phyloP scores from a whole-genome alignment of 2,888 invertebrate species.

The Phortica okadai region DNA sequence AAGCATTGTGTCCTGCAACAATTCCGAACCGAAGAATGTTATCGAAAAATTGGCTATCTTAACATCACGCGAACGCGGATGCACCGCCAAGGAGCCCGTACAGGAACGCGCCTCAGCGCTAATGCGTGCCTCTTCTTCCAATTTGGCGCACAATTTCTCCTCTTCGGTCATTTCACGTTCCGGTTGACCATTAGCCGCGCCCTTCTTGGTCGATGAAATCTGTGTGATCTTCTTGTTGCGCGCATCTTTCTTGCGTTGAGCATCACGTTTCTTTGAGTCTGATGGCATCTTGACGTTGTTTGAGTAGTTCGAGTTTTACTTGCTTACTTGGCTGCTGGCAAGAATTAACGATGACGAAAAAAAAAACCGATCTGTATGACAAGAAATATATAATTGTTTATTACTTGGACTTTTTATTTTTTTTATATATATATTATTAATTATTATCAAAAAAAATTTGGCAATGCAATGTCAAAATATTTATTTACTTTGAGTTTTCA shows the following conservation, averaged over 20 bases:
- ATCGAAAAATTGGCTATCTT: conserved; percentile 98
- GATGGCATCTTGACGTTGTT: conserved; percentile 89
- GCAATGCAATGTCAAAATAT: too few relatives aligned
- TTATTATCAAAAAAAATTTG: too few relatives aligned
- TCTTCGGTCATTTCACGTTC: conserved; percentile 75
- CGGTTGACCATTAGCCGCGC: conserved; percentile 80
- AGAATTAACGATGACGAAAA: neutral
- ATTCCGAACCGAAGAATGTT: conserved; percentile 97
- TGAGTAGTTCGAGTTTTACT: neutral
- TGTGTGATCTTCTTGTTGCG: conserved; percentile 79
- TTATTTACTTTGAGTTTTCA: neutral
- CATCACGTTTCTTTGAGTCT: conserved; percentile 98
- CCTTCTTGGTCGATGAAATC: conserved; percentile 77
- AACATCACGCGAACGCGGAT: conserved; percentile 96
- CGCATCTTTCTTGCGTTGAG: conserved; percentile 97
- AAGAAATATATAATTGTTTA: neutral
- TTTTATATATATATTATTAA: too few relatives aligned
- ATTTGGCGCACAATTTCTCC: conserved; percentile 89
- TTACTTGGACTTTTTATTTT: too few relatives aligned
- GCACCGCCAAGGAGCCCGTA: conserved; percentile 96
- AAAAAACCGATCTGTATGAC: neutral
- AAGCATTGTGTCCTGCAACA: conserved; percentile 95
- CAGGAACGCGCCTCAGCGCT: conserved; percentile 95
- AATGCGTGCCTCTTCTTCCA: conserved; percentile 93
- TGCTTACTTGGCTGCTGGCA: neutral